Evolutionary conservation across 2,888 invertebrate species (phyloP).

Genomic region (Trachelus troglodyta): DNA sequence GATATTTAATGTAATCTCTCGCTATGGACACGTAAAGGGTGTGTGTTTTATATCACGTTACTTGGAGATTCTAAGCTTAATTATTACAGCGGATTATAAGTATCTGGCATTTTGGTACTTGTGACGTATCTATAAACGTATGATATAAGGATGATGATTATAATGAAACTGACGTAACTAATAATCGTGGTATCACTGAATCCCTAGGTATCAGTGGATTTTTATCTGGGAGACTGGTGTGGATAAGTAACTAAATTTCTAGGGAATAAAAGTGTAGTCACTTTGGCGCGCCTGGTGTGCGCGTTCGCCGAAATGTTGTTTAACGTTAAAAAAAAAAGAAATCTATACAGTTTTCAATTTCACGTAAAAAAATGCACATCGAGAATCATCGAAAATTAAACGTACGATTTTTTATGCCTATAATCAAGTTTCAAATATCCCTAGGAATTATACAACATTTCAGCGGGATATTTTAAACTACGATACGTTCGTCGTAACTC

Average conservation of each 20-base stretch:
- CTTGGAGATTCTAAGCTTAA: constrained; percentile 39
- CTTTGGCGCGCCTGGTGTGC: neutral
- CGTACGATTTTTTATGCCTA: too few species aligned
- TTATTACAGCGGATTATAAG: neutral
- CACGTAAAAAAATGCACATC: too few species aligned
- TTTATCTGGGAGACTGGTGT: neutral
- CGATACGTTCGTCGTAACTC: neutral
- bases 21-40: constrained; percentile 40
- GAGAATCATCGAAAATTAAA: neutral
- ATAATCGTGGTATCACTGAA: neutral
- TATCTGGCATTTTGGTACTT: neutral
- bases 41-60: constrained; percentile 27
- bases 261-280: neutral
- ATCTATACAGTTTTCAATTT: neutral
- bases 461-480: neutral
- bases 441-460: neutral
- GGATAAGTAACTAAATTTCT: neutral
- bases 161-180: neutral
- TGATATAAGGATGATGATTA: neutral
- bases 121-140: neutral
- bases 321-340: neutral
- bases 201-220: neutral
- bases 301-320: neutral
- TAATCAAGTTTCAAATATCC: neutral
- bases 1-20: constrained; percentile 48